Evolutionary conservation across 2,797 vertebrate species (phyloP).

Genomic region (Mus minutoides): DNA sequence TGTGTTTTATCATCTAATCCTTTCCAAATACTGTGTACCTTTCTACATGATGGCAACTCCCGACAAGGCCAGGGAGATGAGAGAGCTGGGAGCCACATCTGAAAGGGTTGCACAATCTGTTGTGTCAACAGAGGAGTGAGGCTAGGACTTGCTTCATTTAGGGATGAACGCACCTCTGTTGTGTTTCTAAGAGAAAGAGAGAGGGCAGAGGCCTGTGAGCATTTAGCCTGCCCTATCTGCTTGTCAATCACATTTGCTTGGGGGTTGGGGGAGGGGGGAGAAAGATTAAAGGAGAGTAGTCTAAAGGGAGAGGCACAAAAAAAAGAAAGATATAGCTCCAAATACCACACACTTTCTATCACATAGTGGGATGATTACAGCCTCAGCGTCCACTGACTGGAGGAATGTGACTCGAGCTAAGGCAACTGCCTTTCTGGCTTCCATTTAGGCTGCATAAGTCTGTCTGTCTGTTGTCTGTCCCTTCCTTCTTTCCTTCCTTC

Average conservation of each 20-base stretch:
- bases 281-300: constrained; percentile 32
- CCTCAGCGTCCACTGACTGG: neutral
- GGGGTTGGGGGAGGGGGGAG: neutral
- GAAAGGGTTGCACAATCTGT: constrained; percentile 87
- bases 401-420: neutral
- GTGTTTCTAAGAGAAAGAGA: constrained; percentile 74
- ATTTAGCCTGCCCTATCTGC: constrained; percentile 47
- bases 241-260: constrained; percentile 10
- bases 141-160: constrained; percentile 83
- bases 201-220: constrained; percentile 65
- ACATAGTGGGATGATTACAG: neutral
- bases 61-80: constrained; percentile 88
- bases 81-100: constrained; percentile 85
- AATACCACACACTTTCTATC: neutral
- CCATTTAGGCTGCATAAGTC: neutral
- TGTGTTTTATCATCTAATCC: constrained; percentile 87
- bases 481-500: too few species aligned
- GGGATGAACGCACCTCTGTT: constrained; percentile 85
- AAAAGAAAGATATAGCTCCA: neutral
- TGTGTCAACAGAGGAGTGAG: constrained; percentile 90
- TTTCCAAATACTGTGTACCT: constrained; percentile 86
- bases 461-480: too few species aligned
- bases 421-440: neutral
- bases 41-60: constrained; percentile 88
- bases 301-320: neutral